A percentile compares a stretch with the other conserved stretches of the same genome.
Evolutionary conservation across 2,888 invertebrate genomes (phyloP).

Genomic region (Melolontha melolontha): DNA sequence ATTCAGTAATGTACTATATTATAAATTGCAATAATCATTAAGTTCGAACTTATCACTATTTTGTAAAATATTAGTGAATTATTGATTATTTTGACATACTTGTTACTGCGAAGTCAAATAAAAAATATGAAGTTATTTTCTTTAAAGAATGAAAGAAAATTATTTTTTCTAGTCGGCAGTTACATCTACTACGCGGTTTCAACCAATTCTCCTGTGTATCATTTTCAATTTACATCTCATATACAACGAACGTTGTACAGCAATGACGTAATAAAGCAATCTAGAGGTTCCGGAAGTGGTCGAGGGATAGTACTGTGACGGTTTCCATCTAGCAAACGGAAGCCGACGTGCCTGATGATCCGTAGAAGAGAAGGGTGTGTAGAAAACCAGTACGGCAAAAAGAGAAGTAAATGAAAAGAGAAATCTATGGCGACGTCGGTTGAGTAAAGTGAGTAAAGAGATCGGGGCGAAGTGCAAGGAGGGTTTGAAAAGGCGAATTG

Average conservation of each 20-base stretch:
- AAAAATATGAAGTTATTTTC: too few species aligned
- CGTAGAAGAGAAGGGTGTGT: slow-evolving; percentile 7
- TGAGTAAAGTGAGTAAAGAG: slow-evolving; percentile 26
- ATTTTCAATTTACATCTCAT: slow-evolving; percentile 12
- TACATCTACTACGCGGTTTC: too few species aligned
- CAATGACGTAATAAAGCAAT: slow-evolving; percentile 49
- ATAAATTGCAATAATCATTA: too few species aligned
- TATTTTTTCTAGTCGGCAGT: too few species aligned
- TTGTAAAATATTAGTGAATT: too few species aligned
- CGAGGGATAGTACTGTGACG: slow-evolving; percentile 50
- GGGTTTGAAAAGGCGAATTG: slow-evolving; percentile 38
- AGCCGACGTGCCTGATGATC: slow-evolving; percentile 50
- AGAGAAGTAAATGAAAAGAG: slow-evolving; percentile 16
- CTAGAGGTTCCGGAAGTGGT: slow-evolving; percentile 48
- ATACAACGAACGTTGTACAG: background rate
- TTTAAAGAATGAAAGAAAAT: too few species aligned
- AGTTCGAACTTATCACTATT: too few species aligned
- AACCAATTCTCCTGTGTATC: background rate
- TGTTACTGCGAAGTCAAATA: too few species aligned
- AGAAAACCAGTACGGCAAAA: background rate
- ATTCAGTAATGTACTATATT: too few species aligned
- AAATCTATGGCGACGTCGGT: background rate
- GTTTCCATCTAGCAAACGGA: slow-evolving; percentile 56
- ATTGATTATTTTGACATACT: too few species aligned
- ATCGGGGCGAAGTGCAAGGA: slow-evolving; percentile 34